Evolutionary conservation across 2,888 invertebrate genomes (phyloP).

Genomic region (Liodrosophila aerea): DNA sequence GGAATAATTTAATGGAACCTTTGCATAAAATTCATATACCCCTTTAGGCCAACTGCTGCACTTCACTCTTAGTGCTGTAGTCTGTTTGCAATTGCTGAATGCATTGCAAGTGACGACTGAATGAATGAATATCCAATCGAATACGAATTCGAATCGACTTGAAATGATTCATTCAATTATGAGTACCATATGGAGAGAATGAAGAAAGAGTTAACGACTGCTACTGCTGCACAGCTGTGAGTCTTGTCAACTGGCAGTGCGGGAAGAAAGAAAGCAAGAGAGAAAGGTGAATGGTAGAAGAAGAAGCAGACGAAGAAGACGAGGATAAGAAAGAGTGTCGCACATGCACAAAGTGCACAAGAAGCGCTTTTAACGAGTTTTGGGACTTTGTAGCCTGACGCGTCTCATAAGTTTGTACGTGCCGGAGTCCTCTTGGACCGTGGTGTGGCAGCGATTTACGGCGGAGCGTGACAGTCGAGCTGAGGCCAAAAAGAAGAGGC

Average conservation of each 20-base stretch:
- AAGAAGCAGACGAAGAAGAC: neutral
- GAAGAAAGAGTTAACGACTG: neutral
- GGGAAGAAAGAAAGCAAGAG: neutral
- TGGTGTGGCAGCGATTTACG: constrained; percentile 44
- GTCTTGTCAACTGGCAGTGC: neutral
- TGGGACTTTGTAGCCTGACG: constrained; percentile 50
- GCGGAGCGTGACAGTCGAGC: constrained; percentile 39
- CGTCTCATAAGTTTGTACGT: constrained; percentile 57
- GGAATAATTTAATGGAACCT: no score
- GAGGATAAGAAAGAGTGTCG: neutral
- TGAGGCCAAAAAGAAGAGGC: constrained; percentile 2
- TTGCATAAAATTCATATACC: no score
- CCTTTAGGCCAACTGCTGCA: no score
- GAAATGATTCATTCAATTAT: constrained; percentile 25
- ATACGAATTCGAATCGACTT: constrained; percentile 10
- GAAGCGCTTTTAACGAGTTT: constrained; percentile 68
- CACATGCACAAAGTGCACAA: constrained; percentile 34
- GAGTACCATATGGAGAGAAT: constrained; percentile 4
- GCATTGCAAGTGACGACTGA: neutral
- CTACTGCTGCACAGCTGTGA: constrained; percentile 5
- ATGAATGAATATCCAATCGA: constrained; percentile 2
- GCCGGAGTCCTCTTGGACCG: constrained; percentile 26
- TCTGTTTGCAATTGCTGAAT: neutral
- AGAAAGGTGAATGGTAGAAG: neutral
- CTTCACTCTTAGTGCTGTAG: no score